Evolutionary conservation across 2,888 invertebrate species (phyloP).

Genomic region (Cheilosia impressa): DNA sequence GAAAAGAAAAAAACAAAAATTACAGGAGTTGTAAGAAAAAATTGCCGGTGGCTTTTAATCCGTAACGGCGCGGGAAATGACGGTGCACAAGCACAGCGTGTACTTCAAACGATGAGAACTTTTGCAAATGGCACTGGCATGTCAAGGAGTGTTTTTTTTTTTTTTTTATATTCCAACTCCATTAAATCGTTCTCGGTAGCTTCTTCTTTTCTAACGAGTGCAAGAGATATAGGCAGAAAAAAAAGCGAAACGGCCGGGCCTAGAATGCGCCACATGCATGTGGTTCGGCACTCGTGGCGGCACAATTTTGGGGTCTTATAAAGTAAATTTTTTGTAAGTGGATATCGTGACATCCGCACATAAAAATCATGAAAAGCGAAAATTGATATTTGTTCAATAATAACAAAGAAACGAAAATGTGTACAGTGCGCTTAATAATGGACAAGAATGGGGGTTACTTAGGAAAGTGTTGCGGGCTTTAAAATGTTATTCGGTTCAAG

Average conservation of each 20-base stretch:
- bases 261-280: conserved; percentile 67
- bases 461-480: conserved; percentile 64
- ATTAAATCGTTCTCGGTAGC: conserved; percentile 23
- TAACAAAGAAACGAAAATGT: conserved; percentile 27
- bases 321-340: conserved; percentile 74
- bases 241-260: neutral
- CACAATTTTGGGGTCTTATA: conserved; percentile 75
- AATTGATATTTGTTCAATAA: conserved; percentile 76
- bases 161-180: conserved; percentile 4
- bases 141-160: conserved; percentile 42
- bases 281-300: conserved; percentile 53
- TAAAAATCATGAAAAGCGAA: conserved; percentile 72
- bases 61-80: conserved; percentile 36
- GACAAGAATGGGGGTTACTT: conserved; percentile 64
- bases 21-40: conserved; percentile 31
- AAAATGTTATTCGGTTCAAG: conserved; percentile 65
- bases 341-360: conserved; percentile 70
- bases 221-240: conserved; percentile 13
- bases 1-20: conserved; percentile 28
- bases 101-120: conserved; percentile 73
- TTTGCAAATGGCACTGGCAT: conserved; percentile 64
- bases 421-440: conserved; percentile 18
- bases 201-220: conserved; percentile 39
- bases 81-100: conserved; percentile 27
- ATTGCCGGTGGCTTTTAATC: conserved; percentile 64